A percentile compares a stretch with the other conserved stretches of the same genome.
These are phyloP conservation scores for Xylota sylvarum DNA, from an alignment of 2,888 invertebrate species.

Conservation along the genomic window DNA sequence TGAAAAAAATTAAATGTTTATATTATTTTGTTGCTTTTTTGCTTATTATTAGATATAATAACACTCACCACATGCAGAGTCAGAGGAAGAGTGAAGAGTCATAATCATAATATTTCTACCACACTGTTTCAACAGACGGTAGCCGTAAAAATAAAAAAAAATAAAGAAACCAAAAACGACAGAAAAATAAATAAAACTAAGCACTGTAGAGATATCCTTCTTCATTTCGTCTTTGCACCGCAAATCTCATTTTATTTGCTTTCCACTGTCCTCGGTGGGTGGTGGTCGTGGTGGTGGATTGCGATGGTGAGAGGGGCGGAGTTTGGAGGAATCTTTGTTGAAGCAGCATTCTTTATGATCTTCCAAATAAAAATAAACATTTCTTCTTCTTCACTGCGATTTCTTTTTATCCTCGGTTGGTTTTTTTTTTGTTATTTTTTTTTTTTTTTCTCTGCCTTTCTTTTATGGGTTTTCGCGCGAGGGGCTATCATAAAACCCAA, in stretches of 20 bases:
- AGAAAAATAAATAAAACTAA: conserved; percentile 72
- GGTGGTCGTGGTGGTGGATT: neutral
- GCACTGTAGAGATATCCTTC: conserved; percentile 53
- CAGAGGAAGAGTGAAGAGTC: conserved; percentile 15
- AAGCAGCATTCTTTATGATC: conserved; percentile 66
- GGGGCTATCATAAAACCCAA: conserved; percentile 66
- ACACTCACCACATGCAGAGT: conserved; percentile 71
- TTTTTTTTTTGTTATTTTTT: conserved; percentile 9
- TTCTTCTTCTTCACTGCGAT: conserved; percentile 56
- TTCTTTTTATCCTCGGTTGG: conserved; percentile 61
- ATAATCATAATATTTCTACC: conserved; percentile 56
- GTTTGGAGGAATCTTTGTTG: neutral
- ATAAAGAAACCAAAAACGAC: conserved; percentile 40
- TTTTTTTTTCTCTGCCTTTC: conserved; percentile 24
- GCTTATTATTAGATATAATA: conserved; percentile 70
- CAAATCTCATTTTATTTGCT: conserved; percentile 65
- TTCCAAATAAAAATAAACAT: conserved; percentile 75
- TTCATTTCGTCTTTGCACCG: conserved; percentile 36
- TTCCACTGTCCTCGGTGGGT: conserved; percentile 28
- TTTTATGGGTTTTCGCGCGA: conserved; percentile 67
- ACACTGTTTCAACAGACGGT: conserved; percentile 56
- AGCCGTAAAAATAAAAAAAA: conserved; percentile 48
- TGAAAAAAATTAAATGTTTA: conserved; percentile 68
- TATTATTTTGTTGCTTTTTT: conserved; percentile 27
- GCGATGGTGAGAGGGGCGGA: neutral